Conservation (phyloP, 30 jellyfish, hydroid and myxozoan species). For the Rhopilema esculentum region DNA sequence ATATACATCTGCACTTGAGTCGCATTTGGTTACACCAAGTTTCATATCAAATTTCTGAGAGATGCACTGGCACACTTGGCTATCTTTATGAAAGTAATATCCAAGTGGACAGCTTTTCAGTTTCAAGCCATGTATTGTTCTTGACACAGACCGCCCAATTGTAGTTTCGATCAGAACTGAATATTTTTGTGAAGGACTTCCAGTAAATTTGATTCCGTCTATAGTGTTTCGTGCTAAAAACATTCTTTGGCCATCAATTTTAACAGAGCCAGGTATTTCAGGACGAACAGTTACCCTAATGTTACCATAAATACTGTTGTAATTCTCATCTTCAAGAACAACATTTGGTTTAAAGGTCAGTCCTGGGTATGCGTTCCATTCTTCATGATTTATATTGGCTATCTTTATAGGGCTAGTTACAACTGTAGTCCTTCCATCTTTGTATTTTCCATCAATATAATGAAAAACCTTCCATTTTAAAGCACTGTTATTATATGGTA, state of each 20-base stretch:
- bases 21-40: slow-evolving; percentile 64
- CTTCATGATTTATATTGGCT: slow-evolving; percentile 14
- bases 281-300: slow-evolving; percentile 36
- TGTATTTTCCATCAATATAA: slow-evolving; percentile 18
- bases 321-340: slow-evolving; percentile 67
- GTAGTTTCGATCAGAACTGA: slow-evolving; percentile 57
- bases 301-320: slow-evolving; percentile 58
- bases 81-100: slow-evolving; percentile 17
- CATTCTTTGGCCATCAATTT: slow-evolving; percentile 28
- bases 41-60: slow-evolving; percentile 30
- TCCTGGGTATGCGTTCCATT: slow-evolving; percentile 83
- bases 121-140: not conserved
- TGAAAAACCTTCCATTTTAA: slow-evolving; percentile 70
- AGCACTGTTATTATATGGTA: slow-evolving; percentile 50
- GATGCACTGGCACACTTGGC: slow-evolving; percentile 48
- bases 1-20: slow-evolving; percentile 19
- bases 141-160: slow-evolving; percentile 55
- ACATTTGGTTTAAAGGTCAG: slow-evolving; percentile 65
- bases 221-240: slow-evolving; percentile 53
- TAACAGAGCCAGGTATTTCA: slow-evolving; percentile 4
- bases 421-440: slow-evolving; percentile 54
- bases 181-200: slow-evolving; percentile 14
- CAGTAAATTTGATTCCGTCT: slow-evolving; percentile 43
- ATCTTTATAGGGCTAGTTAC: slow-evolving; percentile 64
- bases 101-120: slow-evolving; percentile 78